These are phyloP conservation scores for Drosophila rufa DNA, from an alignment of 1,140 invertebrate genomes.

Conservation along the genomic window DNA sequence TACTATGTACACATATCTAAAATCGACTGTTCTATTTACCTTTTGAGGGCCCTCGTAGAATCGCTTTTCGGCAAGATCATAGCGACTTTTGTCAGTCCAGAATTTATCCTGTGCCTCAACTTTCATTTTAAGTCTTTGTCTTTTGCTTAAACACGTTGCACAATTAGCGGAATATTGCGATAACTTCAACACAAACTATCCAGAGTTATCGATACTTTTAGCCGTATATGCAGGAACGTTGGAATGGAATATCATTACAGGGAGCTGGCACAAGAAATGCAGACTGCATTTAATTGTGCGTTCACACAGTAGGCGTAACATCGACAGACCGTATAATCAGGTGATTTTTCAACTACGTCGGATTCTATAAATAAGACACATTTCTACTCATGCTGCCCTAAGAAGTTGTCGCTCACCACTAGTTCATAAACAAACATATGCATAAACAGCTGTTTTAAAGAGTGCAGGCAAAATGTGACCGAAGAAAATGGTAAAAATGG, in stretches of 20 bases:
- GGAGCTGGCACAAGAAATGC: not conserved
- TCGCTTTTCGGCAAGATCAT: conserved; percentile 86
- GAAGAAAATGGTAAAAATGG: too few relatives aligned
- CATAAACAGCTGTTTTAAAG: too few relatives aligned
- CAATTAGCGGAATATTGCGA: conserved; percentile 22
- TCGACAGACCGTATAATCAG: not conserved
- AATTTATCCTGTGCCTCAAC: conserved; percentile 83
- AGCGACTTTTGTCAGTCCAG: conserved; percentile 87
- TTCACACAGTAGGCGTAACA: not conserved
- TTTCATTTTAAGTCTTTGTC: conserved; percentile 34
- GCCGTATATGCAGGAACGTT: not conserved
- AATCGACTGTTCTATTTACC: conserved; percentile 29
- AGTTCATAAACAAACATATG: too few relatives aligned
- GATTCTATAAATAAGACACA: too few relatives aligned
- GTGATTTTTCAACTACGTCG: not conserved
- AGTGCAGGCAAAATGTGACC: too few relatives aligned
- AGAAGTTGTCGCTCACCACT: too few relatives aligned
- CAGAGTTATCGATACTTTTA: conserved; percentile 12
- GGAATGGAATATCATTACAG: not conserved
- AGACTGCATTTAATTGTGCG: not conserved
- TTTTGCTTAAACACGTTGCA: conserved; percentile 20
- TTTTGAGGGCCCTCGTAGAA: conserved; percentile 84
- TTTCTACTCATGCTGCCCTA: too few relatives aligned
- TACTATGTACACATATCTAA: not conserved
- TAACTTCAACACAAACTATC: not conserved